Evolutionary conservation across 64 coral and sea anemone species (phyloP).

Genomic region (Montipora cactus): DNA sequence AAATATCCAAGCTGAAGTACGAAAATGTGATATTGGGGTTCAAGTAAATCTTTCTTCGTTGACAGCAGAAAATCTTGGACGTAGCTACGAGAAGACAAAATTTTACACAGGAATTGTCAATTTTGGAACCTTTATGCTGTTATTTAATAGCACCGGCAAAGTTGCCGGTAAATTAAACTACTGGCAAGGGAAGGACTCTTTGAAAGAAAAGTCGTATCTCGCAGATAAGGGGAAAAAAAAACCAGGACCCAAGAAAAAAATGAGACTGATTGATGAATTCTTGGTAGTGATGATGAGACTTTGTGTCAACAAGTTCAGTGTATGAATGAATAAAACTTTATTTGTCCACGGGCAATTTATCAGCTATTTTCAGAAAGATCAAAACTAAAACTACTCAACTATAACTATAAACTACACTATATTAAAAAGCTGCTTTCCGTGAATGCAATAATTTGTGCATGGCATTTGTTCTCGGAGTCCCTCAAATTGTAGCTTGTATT

Average conservation of each 20-base stretch:
- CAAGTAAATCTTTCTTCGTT: slow-evolving; percentile 54
- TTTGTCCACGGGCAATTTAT: too few species aligned
- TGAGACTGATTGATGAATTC: slow-evolving; percentile 46
- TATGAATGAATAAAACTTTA: too few species aligned
- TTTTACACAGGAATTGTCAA: slow-evolving; percentile 75
- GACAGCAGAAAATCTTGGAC: slow-evolving; percentile 46
- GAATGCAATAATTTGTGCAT: too few species aligned
- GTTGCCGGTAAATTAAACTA: slow-evolving; percentile 52
- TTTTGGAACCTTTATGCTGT: slow-evolving; percentile 72
- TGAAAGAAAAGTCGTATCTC: slow-evolving; percentile 18
- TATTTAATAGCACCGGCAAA: slow-evolving; percentile 44
- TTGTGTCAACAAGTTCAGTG: slow-evolving; percentile 57
- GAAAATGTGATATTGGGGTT: slow-evolving; percentile 47
- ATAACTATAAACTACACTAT: too few species aligned
- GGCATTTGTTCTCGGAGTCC: too few species aligned
- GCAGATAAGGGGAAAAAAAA: slow-evolving; percentile 28
- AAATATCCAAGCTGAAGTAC: slow-evolving; percentile 9
- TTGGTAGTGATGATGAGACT: slow-evolving; percentile 68
- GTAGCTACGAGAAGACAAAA: slow-evolving; percentile 21
- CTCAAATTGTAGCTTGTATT: too few species aligned
- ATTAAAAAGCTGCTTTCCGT: too few species aligned
- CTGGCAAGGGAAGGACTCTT: slow-evolving; percentile 61
- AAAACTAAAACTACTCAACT: too few species aligned
- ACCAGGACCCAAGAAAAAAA: slow-evolving; percentile 55
- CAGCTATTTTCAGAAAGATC: too few species aligned